Conservation (phyloP, 2,113 vertebrate species). For the Anser cygnoides region DNA sequence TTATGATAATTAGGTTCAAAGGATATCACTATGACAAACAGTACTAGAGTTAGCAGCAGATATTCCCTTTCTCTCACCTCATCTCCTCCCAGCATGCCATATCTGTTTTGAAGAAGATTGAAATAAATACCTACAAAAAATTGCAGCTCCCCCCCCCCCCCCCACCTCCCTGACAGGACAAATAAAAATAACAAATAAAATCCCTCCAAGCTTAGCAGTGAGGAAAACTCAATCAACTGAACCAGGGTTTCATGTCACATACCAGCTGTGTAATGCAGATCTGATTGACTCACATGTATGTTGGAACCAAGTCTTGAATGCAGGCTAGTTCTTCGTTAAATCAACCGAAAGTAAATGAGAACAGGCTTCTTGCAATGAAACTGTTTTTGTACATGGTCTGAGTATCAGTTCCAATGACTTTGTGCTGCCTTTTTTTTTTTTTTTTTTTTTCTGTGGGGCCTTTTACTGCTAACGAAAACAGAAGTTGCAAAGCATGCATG, state of each 20-base stretch:
- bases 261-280: not conserved
- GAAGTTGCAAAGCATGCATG: conserved; percentile 72
- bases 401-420: conserved; percentile 14
- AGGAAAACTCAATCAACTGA: not conserved
- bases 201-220: not conserved
- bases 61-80: not conserved
- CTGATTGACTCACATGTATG: not conserved
- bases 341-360: not conserved
- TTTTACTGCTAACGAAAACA: conserved; percentile 71
- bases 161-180: not conserved
- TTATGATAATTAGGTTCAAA: not conserved
- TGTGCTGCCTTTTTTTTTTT: not conserved
- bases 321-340: not conserved
- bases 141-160: not conserved
- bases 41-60: not conserved
- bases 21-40: not conserved
- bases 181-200: conserved; percentile 35
- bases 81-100: not conserved
- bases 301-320: not conserved
- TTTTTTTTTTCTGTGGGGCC: not conserved
- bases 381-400: not conserved
- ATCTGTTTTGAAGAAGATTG: not conserved
- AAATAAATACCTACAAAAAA: not conserved
- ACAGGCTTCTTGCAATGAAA: not conserved
- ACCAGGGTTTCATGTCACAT: not conserved